These are phyloP conservation scores for Catajapyx aquilonaris DNA, from an alignment of 1,140 invertebrate species.

Conservation along the genomic window DNA sequence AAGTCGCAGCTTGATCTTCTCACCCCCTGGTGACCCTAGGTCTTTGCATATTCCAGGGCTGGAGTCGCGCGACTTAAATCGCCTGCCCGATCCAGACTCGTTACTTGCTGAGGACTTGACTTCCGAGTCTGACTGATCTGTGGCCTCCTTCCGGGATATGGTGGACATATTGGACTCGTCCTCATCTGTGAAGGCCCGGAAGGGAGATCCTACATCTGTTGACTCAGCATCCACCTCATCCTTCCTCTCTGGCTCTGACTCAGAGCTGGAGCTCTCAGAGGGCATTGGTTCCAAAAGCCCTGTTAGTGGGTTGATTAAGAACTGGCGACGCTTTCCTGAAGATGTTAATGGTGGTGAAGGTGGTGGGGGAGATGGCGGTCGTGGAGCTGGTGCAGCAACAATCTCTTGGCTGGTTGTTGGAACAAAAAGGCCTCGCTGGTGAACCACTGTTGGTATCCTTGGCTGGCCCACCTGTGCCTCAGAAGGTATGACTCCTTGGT, in stretches of 20 bases:
- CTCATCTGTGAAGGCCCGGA: slow-evolving; percentile 27
- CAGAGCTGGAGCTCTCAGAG: slow-evolving; percentile 34
- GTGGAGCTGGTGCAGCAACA: slow-evolving; percentile 12
- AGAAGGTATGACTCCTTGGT: too few species aligned
- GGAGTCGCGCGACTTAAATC: slow-evolving; percentile 11
- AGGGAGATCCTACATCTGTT: slow-evolving; percentile 29
- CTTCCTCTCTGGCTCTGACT: slow-evolving; percentile 20
- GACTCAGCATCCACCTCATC: slow-evolving; percentile 24
- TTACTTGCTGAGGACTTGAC: slow-evolving; percentile 28
- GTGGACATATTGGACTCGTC: slow-evolving; percentile 14
- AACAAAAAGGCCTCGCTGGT: too few species aligned
- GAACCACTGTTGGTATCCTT: too few species aligned
- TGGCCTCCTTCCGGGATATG: slow-evolving; percentile 17
- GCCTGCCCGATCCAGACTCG: slow-evolving; percentile 8
- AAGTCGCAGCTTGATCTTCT: slow-evolving; percentile 61
- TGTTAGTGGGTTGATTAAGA: slow-evolving; percentile 70
- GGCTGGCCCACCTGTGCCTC: too few species aligned
- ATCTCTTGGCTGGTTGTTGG: too few species aligned
- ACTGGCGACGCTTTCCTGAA: slow-evolving; percentile 37
- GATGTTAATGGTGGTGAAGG: slow-evolving; percentile 20
- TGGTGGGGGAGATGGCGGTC: slow-evolving; percentile 19
- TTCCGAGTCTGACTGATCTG: slow-evolving; percentile 40
- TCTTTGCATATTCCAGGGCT: slow-evolving; percentile 9
- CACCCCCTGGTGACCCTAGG: slow-evolving; percentile 22
- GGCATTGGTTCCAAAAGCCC: slow-evolving; percentile 63